Evolutionary conservation across 2,797 vertebrate species (phyloP).

Genomic region (Acanthurus lineatus): DNA sequence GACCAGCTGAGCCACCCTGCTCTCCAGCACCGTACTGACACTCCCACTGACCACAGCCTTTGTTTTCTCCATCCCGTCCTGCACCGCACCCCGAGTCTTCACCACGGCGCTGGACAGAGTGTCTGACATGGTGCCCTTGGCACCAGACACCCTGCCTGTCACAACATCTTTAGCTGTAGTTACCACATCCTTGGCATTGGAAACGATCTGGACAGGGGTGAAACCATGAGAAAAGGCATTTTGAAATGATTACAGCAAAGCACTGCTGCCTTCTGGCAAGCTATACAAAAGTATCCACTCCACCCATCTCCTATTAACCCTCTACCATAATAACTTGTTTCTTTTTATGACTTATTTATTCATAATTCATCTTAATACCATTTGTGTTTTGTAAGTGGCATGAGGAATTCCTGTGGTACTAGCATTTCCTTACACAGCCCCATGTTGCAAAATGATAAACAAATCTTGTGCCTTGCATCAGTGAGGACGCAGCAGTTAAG

Average conservation of each 20-base stretch:
- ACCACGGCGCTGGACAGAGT: constrained; percentile 87
- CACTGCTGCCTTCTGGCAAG: not conserved
- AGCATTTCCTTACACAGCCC: not conserved
- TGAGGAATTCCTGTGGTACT: too few species aligned
- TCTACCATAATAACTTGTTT: too few species aligned
- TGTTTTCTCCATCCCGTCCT: constrained; percentile 89
- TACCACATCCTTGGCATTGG: constrained; percentile 89
- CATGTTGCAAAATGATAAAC: not conserved
- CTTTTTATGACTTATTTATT: too few species aligned
- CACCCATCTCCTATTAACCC: too few species aligned
- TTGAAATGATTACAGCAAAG: not conserved
- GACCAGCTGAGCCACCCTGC: constrained; percentile 86
- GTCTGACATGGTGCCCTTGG: constrained; percentile 89
- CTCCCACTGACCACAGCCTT: constrained; percentile 87
- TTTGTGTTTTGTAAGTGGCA: not conserved
- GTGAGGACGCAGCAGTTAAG: constrained; percentile 21
- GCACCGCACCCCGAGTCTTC: constrained; percentile 89
- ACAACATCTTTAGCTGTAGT: constrained; percentile 87
- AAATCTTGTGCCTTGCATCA: not conserved
- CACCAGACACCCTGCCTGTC: constrained; percentile 85
- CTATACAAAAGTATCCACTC: too few species aligned
- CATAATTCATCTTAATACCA: too few species aligned
- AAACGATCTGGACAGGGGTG: constrained; percentile 85
- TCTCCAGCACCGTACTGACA: constrained; percentile 90
- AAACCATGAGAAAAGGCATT: not conserved